A percentile compares a stretch with the other conserved stretches of the same genome.
These are phyloP conservation scores for Sarcophaga subvicina DNA, from an alignment of 2,888 invertebrate species.

Conservation along the genomic window DNA sequence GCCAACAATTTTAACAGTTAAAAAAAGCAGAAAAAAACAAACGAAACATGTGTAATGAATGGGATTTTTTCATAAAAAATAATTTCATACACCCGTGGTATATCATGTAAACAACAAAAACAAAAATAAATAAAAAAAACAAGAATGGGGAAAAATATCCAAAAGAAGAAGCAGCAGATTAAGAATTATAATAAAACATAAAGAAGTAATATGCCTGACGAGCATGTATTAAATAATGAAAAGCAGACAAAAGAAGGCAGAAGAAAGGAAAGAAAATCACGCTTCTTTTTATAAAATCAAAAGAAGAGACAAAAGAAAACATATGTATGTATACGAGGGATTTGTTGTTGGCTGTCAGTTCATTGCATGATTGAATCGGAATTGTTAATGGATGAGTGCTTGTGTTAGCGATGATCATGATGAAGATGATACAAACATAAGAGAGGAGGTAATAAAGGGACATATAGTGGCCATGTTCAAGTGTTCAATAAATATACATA, in stretches of 20 bases:
- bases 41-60: slow-evolving; percentile 58
- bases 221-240: not conserved
- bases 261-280: not conserved
- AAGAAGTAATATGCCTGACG: not conserved
- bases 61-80: slow-evolving; percentile 23
- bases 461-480: slow-evolving; percentile 21
- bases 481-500: not conserved
- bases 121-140: not conserved
- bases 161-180: not conserved
- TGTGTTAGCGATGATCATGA: not conserved
- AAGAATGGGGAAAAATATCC: not conserved
- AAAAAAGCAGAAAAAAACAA: slow-evolving; percentile 5
- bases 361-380: too few relatives aligned
- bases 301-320: slow-evolving; percentile 29
- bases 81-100: not conserved
- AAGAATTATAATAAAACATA: too few relatives aligned
- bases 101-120: slow-evolving; percentile 6
- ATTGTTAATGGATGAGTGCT: not conserved
- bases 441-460: not conserved
- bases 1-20: slow-evolving; percentile 48
- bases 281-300: too few relatives aligned
- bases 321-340: not conserved
- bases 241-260: not conserved
- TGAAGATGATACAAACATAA: not conserved
- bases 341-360: too few relatives aligned